These are phyloP conservation scores for Epistrophe eligans DNA, from an alignment of 2,888 invertebrate species.

Conservation along the genomic window DNA sequence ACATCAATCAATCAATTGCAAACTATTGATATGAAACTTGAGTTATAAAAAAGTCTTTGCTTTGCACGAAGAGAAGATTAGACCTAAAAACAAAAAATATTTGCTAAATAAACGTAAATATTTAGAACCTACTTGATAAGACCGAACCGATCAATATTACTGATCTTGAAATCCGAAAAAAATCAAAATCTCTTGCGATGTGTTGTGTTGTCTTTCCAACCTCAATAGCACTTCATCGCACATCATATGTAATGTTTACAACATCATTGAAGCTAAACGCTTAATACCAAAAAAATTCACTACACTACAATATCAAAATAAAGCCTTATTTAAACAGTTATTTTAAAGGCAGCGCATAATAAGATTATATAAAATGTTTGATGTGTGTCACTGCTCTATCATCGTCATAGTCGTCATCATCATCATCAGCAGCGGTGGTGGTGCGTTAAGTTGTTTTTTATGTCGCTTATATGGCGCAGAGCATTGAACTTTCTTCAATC, in stretches of 20 bases:
- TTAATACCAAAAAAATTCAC: slow-evolving; percentile 44
- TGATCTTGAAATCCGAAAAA: neutral
- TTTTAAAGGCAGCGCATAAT: neutral
- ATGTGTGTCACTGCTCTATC: slow-evolving; percentile 52
- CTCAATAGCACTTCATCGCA: neutral
- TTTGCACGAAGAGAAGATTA: too few species aligned
- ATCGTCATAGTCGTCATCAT: slow-evolving; percentile 31
- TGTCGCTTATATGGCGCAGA: slow-evolving; percentile 44
- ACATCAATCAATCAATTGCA: too few species aligned
- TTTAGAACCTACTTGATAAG: neutral
- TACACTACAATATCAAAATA: neutral
- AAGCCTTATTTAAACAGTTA: slow-evolving; percentile 1
- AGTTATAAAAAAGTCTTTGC: too few species aligned
- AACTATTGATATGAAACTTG: too few species aligned
- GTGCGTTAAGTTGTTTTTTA: slow-evolving; percentile 55
- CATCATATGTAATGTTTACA: slow-evolving; percentile 53
- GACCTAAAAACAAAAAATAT: too few species aligned
- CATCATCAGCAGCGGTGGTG: neutral
- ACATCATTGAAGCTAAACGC: slow-evolving; percentile 21
- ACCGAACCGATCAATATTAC: neutral
- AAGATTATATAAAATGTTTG: slow-evolving; percentile 7
- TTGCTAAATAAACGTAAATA: too few species aligned
- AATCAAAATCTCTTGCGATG: too few species aligned
- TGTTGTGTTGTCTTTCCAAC: too few species aligned
- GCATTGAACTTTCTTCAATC: slow-evolving; percentile 54